Base-by-base conservation (phyloP, 2,113 vertebrate species). In the human (Homo sapiens) region DNA sequence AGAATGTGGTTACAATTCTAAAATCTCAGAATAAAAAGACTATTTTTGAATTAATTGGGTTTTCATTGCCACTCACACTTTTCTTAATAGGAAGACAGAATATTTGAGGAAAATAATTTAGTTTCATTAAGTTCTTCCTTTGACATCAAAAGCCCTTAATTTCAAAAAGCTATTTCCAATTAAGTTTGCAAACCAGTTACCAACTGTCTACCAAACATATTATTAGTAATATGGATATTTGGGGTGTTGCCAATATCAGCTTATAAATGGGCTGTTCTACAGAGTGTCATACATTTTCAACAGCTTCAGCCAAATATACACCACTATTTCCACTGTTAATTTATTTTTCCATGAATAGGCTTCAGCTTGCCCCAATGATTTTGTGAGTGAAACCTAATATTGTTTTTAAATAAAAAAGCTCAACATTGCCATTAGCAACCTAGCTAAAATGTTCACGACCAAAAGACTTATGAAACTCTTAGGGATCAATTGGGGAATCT, bases 381-480 rank as follows among this genome's bases (percentile, higher is more conserved):
- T 72, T 86, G 4, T 52, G 35, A 79, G 35, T 20, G 81, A 96
- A 48, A 5, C 40, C 27, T 92, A 20, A 48, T 32, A 50, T 59
- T 89, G 17, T 64, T 97, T 95, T 90, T 90, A 96, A 96, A 85
- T 43, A 17, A 57, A 72, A 94, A 94, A 93, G 30, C 40, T 59
- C 61, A 32, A 38, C 30, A 50, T 57, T 92, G 61, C 12, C 32
- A 81, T 72, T 95, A 93, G 10, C 61, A 89, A 90, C 23, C 38
- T 16, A 57, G 43, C 18, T 87, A 70, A 38, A 90, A 89, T 38
- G 14, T 25, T 90, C 18, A 25, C 76, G 25, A 91, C 35, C 52
- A 23, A 76, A 90, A 88, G 32, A 52, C 68, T 48, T 35, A n/a
- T 32, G 52, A 84, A 93, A 84, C 6, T 84, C 8, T 12, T 20